Evolutionary conservation across 2,797 vertebrate species (phyloP).

Genomic region (Sebastes elongatus): DNA sequence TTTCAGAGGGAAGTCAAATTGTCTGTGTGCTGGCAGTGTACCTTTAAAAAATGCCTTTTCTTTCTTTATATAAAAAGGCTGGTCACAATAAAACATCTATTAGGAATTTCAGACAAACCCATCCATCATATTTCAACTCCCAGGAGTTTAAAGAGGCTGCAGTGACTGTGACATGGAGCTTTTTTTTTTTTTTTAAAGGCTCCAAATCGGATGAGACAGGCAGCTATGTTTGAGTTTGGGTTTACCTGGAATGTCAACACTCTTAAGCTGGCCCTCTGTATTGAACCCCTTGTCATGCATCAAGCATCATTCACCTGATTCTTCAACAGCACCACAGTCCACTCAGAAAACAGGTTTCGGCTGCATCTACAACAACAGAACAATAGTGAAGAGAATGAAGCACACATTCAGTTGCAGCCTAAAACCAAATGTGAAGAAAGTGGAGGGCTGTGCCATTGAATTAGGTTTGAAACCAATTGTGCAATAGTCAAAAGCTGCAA

Average conservation of each 20-base stretch:
- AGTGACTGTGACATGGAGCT: neutral
- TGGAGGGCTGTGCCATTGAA: neutral
- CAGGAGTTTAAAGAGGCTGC: conserved; percentile 5
- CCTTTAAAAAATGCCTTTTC: neutral
- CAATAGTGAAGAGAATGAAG: neutral
- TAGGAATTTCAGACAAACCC: conserved; percentile 33
- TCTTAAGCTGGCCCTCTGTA: conserved; percentile 28
- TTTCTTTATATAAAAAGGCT: neutral
- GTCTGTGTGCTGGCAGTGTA: neutral
- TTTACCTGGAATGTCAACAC: conserved; percentile 59
- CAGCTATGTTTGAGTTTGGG: conserved; percentile 53
- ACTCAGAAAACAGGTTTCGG: conserved; percentile 4
- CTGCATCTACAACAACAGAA: neutral
- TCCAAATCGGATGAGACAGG: conserved; percentile 33
- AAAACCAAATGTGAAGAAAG: neutral
- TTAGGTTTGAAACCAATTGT: neutral
- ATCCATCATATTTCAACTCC: conserved; percentile 3
- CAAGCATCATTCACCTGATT: neutral
- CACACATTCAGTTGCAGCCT: neutral
- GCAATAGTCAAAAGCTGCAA: neutral
- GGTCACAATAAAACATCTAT: conserved; percentile 15
- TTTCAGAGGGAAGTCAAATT: neutral
- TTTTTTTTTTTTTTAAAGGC: conserved; percentile 31
- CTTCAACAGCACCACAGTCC: neutral
- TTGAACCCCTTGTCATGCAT: conserved; percentile 40